Percentiles rank a stretch among this genome's conserved stretches.
These are phyloP conservation scores for Himalopsyche japonica DNA, from an alignment of 2,888 invertebrate genomes.

Conservation along the genomic window DNA sequence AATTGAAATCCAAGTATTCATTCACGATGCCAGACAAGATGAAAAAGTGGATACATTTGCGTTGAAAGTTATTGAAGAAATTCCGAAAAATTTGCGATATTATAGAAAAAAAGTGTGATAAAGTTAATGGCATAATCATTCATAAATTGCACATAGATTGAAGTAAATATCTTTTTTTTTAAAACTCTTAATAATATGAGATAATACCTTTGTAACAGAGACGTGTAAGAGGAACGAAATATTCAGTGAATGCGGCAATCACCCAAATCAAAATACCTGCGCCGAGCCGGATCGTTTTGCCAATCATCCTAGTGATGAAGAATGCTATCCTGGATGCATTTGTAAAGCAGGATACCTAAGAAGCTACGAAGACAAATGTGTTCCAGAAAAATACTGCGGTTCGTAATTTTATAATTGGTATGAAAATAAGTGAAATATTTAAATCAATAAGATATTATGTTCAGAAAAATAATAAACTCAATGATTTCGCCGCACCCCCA, in stretches of 20 bases:
- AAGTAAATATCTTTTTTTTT: no score
- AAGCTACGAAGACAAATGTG: constrained; percentile 13
- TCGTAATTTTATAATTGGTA: no score
- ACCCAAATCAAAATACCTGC: constrained; percentile 28
- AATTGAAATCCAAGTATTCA: no score
- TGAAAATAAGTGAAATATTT: no score
- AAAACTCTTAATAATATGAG: no score
- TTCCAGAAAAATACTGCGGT: constrained; percentile 17
- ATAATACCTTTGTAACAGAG: not conserved
- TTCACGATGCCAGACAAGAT: not conserved
- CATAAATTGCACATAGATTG: not conserved
- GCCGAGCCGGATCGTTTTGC: constrained; percentile 19
- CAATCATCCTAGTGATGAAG: constrained; percentile 3
- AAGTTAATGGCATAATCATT: not conserved
- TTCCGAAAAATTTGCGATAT: no score
- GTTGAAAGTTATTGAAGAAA: no score
- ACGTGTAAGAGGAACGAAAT: constrained; percentile 16
- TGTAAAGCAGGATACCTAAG: constrained; percentile 21
- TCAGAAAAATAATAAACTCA: no score
- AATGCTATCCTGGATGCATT: constrained; percentile 34
- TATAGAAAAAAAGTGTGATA: no score
- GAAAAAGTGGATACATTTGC: no score
- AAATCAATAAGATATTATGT: no score
- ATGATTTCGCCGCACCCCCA: no score
- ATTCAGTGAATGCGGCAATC: constrained; percentile 26